Evolutionary conservation across 1,140 invertebrate species (phyloP).

Genomic region (Tachypleus tridentatus): DNA sequence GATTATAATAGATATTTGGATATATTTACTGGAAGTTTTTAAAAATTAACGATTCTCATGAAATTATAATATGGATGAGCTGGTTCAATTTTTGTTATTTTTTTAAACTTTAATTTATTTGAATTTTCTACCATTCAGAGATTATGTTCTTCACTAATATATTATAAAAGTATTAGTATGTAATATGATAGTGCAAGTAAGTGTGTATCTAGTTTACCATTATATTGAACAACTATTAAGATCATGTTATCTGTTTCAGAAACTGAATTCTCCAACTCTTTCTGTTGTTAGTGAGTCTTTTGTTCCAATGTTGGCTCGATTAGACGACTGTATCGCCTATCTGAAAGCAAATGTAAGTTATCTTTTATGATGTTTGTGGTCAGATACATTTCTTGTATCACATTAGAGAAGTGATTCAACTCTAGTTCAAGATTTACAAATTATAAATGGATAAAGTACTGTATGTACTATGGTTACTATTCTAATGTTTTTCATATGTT

Average conservation of each 20-base stretch:
- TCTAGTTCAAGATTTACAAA: conserved; percentile 1
- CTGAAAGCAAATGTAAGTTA: conserved; percentile 62
- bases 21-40: too few species aligned
- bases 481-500: too few species aligned
- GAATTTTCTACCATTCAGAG: not conserved
- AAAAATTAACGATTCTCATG: too few species aligned
- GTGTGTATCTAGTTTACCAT: too few species aligned
- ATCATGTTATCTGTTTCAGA: conserved; percentile 30
- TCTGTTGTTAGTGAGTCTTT: conserved; percentile 72
- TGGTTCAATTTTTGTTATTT: not conserved
- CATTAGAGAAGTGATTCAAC: not conserved
- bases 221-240: too few species aligned
- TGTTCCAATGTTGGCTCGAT: conserved; percentile 60
- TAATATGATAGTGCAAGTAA: too few species aligned
- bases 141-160: conserved; percentile 3
- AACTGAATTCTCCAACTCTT: conserved; percentile 61
- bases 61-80: not conserved
- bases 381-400: conserved; percentile 7
- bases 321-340: conserved; percentile 78
- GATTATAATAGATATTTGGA: too few species aligned
- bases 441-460: not conserved
- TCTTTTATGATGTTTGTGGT: conserved; percentile 8
- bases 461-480: too few species aligned
- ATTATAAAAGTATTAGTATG: conserved; percentile 3
- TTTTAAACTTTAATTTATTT: conserved; percentile 2